Percentiles rank a stretch among this genome's conserved stretches.
Evolutionary conservation across 1,140 invertebrate genomes (phyloP).

Genomic region (Conus ventricosus): DNA sequence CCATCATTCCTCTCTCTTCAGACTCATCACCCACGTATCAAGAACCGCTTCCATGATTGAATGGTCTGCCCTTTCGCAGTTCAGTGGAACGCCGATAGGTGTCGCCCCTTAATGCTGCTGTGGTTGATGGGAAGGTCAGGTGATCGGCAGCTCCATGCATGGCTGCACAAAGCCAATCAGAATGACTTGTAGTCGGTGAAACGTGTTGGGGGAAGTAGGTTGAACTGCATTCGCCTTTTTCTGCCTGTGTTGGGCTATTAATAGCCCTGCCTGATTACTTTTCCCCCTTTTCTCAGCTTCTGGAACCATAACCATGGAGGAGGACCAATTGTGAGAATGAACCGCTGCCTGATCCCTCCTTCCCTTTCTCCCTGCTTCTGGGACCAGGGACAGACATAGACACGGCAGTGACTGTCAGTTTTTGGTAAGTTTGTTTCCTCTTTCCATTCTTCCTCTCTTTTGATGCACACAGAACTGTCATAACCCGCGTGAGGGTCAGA

Average conservation of each 20-base stretch:
- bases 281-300: background rate
- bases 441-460: no score
- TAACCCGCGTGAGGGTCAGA: no score
- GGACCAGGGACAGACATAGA: no score
- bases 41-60: background rate
- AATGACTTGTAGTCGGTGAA: constrained; percentile 27
- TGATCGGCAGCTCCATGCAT: constrained; percentile 20
- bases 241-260: constrained; percentile 28
- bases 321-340: background rate
- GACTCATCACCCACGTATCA: background rate
- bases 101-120: constrained; percentile 24
- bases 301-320: no score
- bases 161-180: constrained; percentile 31
- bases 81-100: constrained; percentile 21
- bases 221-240: background rate
- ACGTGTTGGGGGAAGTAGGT: constrained; percentile 24
- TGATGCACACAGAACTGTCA: no score
- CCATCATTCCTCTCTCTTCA: background rate
- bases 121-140: background rate
- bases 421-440: no score
- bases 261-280: background rate
- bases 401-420: no score
- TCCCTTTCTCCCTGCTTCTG: no score
- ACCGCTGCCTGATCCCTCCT: no score
- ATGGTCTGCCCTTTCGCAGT: background rate